Conservation (phyloP, 2,888 invertebrate species). For the Nezara viridula region DNA sequence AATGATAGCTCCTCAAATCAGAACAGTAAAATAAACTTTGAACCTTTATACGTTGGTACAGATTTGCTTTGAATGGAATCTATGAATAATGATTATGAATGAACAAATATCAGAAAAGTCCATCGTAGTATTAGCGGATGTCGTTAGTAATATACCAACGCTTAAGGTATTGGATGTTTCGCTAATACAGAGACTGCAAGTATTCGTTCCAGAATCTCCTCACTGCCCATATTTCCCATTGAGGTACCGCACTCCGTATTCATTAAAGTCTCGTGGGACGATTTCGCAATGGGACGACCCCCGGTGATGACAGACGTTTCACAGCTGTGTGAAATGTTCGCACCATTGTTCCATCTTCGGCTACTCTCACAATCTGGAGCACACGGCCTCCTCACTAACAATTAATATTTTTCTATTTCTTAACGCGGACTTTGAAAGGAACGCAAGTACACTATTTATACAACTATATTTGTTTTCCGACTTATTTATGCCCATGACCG, state of each 20-base stretch:
- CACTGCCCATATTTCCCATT: not conserved
- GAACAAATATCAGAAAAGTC: too few species aligned
- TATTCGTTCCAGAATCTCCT: not conserved
- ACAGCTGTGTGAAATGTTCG: constrained; percentile 43
- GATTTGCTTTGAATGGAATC: too few species aligned
- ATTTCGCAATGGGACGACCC: constrained; percentile 42
- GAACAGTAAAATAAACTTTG: too few species aligned
- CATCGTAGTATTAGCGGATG: too few species aligned
- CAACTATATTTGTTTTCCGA: not conserved
- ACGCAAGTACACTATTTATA: not conserved
- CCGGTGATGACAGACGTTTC: constrained; percentile 40
- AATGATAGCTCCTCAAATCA: too few species aligned
- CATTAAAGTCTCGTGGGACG: constrained; percentile 44
- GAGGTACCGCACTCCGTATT: constrained; percentile 23
- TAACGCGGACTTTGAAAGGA: not conserved
- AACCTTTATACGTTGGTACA: too few species aligned
- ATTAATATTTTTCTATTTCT: constrained; percentile 34
- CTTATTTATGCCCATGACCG: not conserved
- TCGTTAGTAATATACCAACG: too few species aligned
- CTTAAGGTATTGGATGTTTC: too few species aligned
- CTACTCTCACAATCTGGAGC: constrained; percentile 35
- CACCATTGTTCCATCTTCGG: constrained; percentile 34
- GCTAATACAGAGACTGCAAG: too few species aligned
- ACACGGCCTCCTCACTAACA: constrained; percentile 17
- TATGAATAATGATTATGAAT: too few species aligned